Base-by-base conservation (phyloP, 2,797 vertebrate genomes). In the Antrozous pallidus region DNA sequence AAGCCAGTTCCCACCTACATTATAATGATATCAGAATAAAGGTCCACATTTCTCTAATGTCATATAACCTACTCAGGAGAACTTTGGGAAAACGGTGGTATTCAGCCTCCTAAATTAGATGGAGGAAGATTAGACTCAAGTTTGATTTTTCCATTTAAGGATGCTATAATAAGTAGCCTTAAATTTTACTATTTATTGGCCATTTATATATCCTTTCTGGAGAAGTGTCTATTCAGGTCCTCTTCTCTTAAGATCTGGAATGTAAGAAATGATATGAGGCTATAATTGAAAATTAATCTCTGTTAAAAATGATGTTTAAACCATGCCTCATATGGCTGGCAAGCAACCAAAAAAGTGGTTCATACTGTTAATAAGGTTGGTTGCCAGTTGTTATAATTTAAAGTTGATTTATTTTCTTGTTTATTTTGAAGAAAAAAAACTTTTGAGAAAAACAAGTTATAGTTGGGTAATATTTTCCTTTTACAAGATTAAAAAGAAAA, bases 361-460 rank as follows among this genome's bases (percentile, higher is more conserved):
- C 40, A 51, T 40, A 47, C 40, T 56, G 4, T 58, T 71, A 79
- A 28, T 79, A 20, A 79, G 56, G 6, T 47, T 80, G 33, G 9
- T 36, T 78, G 51, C 54, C 61, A 77, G 26, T 74, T 71, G 73
- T 31, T 83, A 51, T 69, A 8, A 75, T 74, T 79, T 58, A 71
- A 80, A 83, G 58, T 54, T 31, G 40, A 51, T 58, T 42, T 63
- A 49, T 87, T 90, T 74, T 91, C 61, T 51, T 84, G 14, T 75
- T 85, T 65, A 79, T 84, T 86, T 94, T 93, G 71, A 93, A 75
- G 8, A 42, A 47, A 93, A 94, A 49, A 71, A 81, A 94, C 33
- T 73, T 95, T 75, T 81, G 40, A 78, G 70, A 63, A 45, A 75
- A 3, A 75, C 42, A 49, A 17, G 65, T 45, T 91, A 40, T 28